These are phyloP conservation scores for Sesia apiformis DNA, from an alignment of 2,888 invertebrate species.

Conservation along the genomic window DNA sequence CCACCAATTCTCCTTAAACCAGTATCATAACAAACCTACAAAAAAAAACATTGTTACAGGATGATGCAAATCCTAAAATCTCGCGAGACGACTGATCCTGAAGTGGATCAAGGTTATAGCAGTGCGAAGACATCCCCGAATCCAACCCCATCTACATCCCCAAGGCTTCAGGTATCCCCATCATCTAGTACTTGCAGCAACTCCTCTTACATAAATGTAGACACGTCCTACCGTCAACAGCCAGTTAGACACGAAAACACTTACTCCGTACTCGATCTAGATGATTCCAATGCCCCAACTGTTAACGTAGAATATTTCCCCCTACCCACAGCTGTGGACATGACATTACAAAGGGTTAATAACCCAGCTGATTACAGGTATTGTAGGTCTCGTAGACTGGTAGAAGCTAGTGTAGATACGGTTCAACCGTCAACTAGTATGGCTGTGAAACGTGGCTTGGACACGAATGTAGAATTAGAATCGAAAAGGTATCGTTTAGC, in stretches of 20 bases:
- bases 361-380: constrained; percentile 46
- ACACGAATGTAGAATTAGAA: constrained; percentile 42
- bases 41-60: constrained; percentile 20
- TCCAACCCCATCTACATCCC: constrained; percentile 47
- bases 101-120: constrained; percentile 56
- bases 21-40: not conserved
- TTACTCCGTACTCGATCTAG: constrained; percentile 38
- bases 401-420: constrained; percentile 46
- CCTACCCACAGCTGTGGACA: constrained; percentile 35
- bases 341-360: constrained; percentile 40
- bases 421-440: constrained; percentile 36
- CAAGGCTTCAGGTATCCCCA: constrained; percentile 38
- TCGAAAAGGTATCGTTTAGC: constrained; percentile 50
- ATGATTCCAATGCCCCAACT: constrained; percentile 23
- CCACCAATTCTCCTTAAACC: not conserved
- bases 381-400: constrained; percentile 42
- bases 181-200: constrained; percentile 41
- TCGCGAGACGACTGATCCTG: constrained; percentile 38
- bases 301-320: constrained; percentile 26
- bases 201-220: constrained; percentile 25
- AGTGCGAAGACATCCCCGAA: constrained; percentile 54
- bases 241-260: constrained; percentile 20
- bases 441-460: constrained; percentile 54
- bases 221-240: constrained; percentile 33
- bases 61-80: constrained; percentile 64